Base-by-base conservation (phyloP, 1,140 invertebrate species). In the Drosophila tropicalis region DNA sequence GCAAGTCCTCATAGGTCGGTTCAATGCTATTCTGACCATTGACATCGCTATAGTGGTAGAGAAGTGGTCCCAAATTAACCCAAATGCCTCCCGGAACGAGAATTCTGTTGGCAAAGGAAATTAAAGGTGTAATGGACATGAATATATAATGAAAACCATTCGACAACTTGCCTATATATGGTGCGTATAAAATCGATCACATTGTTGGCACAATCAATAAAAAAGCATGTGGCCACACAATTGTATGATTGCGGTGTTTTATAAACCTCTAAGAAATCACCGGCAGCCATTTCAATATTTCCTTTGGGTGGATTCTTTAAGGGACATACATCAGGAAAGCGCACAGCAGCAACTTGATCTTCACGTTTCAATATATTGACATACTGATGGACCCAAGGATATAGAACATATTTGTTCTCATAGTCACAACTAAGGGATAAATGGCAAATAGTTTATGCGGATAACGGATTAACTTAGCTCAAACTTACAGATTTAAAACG, bases 161-260 rank as follows among this genome's bases (percentile, higher is more conserved):
- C 6, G 12, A 67, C 29, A 34, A 41, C 72, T 71, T 57, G 91
- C 91, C 95, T 95, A 92, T 96, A 98, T 89, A 99, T 99, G 19
- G 96, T 96, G 93, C 99, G 98, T 56, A 99, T 96, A 85, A 99
- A 99, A 71, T 96, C 95, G 29, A 99, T 96, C 5, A 99, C 96
- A 92, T 99, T 99, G 62, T 97, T 96, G 13, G 98, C 98, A 91
- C 99, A 99, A 92, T 99, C 99, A 67, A 99, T 97, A 91, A 99
- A 99, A 93, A 99, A 99, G 80, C 98, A 99, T 0, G 98, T 98
- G 0, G 97, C 97, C 1, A 99, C 95, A 91, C 97, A 98, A 90
- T 99, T 95, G 96, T 98, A 99, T 39, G 95, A 93, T 74, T 96
- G 94, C 1, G 94, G 91, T 36, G 95, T 94, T 56, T 94, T 95